phyloP scores from a whole-genome alignment of 2,888 invertebrate species.

The Rhimphoctona megacephalus region DNA sequence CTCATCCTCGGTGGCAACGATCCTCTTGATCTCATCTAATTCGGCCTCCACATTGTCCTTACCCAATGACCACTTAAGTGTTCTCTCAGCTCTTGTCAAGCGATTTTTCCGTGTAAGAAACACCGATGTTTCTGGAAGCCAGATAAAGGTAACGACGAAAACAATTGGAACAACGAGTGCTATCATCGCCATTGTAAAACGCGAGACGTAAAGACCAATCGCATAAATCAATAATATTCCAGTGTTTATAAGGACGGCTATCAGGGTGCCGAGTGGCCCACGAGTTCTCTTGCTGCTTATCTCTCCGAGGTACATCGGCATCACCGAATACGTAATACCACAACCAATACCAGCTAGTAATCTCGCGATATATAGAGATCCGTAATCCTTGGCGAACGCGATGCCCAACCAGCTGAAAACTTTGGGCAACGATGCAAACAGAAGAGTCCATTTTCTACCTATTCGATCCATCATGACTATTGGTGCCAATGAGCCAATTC shows the following conservation, averaged over 20 bases:
- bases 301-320: constrained; percentile 83
- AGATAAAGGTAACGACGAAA: constrained; percentile 78
- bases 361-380: constrained; percentile 77
- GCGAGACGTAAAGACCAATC: constrained; percentile 76
- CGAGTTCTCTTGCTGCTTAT: constrained; percentile 81
- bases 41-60: constrained; percentile 80
- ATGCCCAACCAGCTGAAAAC: constrained; percentile 80
- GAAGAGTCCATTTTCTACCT: constrained; percentile 81
- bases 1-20: constrained; percentile 78
- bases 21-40: constrained; percentile 81
- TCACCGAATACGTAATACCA: constrained; percentile 82
- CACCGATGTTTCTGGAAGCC: constrained; percentile 83
- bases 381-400: constrained; percentile 75
- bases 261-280: constrained; percentile 79
- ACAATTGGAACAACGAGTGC: constrained; percentile 76
- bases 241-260: constrained; percentile 80
- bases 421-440: constrained; percentile 81
- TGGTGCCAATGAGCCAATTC: constrained; percentile 80
- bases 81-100: constrained; percentile 77
- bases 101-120: constrained; percentile 80
- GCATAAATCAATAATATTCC: constrained; percentile 80
- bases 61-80: constrained; percentile 80
- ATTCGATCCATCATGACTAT: constrained; percentile 81
- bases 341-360: constrained; percentile 81
- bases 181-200: constrained; percentile 79